These are phyloP conservation scores for Naja naja DNA, from an alignment of 2,113 vertebrate species.

Conservation along the genomic window DNA sequence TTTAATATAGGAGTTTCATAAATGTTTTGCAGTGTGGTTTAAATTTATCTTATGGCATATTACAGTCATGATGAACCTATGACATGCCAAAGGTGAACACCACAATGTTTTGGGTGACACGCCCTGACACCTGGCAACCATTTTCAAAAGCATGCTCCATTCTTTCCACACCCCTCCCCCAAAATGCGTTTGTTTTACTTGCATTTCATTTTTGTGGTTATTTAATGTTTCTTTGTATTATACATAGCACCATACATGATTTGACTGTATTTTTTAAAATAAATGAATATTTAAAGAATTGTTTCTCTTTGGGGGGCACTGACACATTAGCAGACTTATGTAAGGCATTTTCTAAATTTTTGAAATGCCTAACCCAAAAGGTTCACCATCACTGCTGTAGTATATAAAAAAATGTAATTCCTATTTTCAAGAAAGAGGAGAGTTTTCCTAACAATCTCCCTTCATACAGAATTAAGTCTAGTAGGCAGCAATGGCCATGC, in stretches of 20 bases:
- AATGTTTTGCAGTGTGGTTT: slow-evolving; percentile 20
- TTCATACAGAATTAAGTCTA: neutral
- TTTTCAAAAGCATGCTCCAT: neutral
- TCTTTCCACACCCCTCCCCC: neutral
- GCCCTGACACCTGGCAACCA: neutral
- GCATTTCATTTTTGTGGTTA: neutral
- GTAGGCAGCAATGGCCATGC: neutral
- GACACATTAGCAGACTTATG: neutral
- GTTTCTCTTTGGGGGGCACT: neutral
- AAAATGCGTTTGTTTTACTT: neutral
- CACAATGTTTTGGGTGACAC: neutral
- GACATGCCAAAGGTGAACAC: neutral
- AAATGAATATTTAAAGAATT: neutral
- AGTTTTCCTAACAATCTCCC: neutral
- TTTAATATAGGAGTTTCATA: neutral
- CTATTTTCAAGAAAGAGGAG: neutral
- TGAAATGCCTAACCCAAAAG: neutral
- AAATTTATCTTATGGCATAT: slow-evolving; percentile 37
- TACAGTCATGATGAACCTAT: neutral
- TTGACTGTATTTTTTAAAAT: neutral
- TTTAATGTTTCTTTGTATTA: neutral
- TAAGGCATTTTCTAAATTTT: neutral
- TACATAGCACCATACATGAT: neutral
- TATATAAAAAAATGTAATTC: slow-evolving; percentile 37
- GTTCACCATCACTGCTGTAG: slow-evolving; percentile 9